Conservation (phyloP, 2,113 vertebrate species). For the Dascyllus trimaculatus region DNA sequence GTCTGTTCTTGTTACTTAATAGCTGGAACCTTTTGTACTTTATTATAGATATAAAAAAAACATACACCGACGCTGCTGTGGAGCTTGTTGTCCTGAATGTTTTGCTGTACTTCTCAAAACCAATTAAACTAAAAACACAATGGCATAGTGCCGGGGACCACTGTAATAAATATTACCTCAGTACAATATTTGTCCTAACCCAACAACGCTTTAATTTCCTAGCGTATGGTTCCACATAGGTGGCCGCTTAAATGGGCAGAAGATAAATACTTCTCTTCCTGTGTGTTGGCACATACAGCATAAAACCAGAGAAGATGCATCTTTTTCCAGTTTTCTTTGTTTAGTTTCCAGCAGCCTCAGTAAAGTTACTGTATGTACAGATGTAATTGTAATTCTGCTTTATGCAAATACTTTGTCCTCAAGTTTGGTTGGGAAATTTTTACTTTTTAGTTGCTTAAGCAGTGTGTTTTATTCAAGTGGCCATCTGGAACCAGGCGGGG, state of each 20-base stretch:
- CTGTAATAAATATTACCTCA: constrained; percentile 1
- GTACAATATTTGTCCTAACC: not conserved
- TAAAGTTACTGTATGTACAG: not conserved
- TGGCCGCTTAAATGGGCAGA: not conserved
- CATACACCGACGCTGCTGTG: not conserved
- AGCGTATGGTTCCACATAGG: not conserved
- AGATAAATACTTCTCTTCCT: not conserved
- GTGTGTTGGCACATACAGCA: not conserved
- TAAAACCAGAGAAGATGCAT: not conserved
- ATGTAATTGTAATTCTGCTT: constrained; percentile 3
- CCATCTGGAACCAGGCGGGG: constrained; percentile 4
- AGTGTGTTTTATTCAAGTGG: not conserved
- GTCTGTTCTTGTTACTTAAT: constrained; percentile 10
- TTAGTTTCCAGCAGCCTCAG: not conserved
- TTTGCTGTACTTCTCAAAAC: not conserved
- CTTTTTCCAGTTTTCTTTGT: not conserved
- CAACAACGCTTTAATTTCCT: not conserved
- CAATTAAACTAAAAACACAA: not conserved
- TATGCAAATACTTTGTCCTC: not conserved
- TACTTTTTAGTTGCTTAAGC: not conserved
- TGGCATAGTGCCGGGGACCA: not conserved
- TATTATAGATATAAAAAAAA: not conserved
- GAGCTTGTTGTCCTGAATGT: not conserved
- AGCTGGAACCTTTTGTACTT: not conserved
- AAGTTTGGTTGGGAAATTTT: not conserved